Evolutionary conservation across 2,888 invertebrate genomes (phyloP).

Genomic region (Adelognathus sp.): DNA sequence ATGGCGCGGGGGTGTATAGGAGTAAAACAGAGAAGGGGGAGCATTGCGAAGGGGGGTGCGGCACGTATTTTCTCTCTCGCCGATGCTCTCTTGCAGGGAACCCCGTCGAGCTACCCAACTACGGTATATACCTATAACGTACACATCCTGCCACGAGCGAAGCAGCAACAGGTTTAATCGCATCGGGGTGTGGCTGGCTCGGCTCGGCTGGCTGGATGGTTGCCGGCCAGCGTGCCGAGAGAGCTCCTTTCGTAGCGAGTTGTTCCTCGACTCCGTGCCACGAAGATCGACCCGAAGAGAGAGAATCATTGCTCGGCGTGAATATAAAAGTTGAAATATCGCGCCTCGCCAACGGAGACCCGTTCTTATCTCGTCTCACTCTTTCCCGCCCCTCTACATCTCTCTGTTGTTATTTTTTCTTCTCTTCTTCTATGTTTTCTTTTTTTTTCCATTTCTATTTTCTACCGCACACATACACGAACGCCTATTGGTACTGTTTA

Average conservation of each 20-base stretch:
- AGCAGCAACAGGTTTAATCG: slow-evolving; percentile 79
- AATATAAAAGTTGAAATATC: slow-evolving; percentile 67
- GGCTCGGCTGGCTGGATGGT: slow-evolving; percentile 65
- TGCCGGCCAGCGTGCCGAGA: slow-evolving; percentile 39
- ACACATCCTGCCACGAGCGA: slow-evolving; percentile 68
- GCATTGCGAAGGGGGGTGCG: slow-evolving; percentile 48
- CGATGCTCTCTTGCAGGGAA: slow-evolving; percentile 60
- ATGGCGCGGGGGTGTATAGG: slow-evolving; percentile 61
- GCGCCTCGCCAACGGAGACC: slow-evolving; percentile 60
- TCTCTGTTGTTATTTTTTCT: slow-evolving; percentile 28
- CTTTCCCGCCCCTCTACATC: too few species aligned
- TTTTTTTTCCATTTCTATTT: slow-evolving; percentile 8
- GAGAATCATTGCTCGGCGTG: slow-evolving; percentile 60
- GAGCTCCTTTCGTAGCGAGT: slow-evolving; percentile 48
- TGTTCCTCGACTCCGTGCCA: slow-evolving; percentile 49
- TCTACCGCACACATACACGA: background rate
- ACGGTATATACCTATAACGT: slow-evolving; percentile 38
- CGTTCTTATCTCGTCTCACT: slow-evolving; percentile 53
- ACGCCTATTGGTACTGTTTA: background rate
- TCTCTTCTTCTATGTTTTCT: slow-evolving; percentile 22
- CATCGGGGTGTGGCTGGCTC: slow-evolving; percentile 77
- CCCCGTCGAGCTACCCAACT: slow-evolving; percentile 55
- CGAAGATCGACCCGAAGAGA: slow-evolving; percentile 54
- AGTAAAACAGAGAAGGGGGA: slow-evolving; percentile 20
- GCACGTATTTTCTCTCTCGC: slow-evolving; percentile 61